A percentile compares a stretch with the other conserved stretches of the same genome.
phyloP scores from a whole-genome alignment of 2,888 invertebrate genomes.

The Stomorhina lunata region DNA sequence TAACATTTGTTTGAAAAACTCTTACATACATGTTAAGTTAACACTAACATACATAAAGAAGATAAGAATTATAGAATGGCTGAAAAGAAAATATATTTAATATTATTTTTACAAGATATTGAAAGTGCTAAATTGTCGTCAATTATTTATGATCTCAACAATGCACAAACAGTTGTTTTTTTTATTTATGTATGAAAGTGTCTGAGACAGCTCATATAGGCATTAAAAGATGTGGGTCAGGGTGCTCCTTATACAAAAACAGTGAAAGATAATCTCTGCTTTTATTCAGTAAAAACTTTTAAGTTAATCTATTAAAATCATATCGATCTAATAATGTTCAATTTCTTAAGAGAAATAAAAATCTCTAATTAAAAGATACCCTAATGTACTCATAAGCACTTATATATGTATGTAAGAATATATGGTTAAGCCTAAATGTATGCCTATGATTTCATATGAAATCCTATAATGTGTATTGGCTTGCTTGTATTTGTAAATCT shows the following conservation, averaged over 20 bases:
- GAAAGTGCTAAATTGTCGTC: constrained; percentile 59
- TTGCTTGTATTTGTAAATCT: neutral
- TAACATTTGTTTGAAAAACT: neutral
- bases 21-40: neutral
- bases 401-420: neutral
- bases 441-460: no score
- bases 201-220: neutral
- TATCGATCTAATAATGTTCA: no score
- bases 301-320: no score
- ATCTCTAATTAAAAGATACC: no score
- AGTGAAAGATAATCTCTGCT: no score
- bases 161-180: constrained; percentile 39
- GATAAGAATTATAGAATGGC: neutral
- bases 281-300: no score
- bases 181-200: constrained; percentile 7
- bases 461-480: neutral
- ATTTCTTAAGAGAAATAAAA: no score
- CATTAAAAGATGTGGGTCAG: no score
- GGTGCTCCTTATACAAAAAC: no score
- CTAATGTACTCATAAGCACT: no score
- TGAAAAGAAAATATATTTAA: neutral
- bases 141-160: constrained; percentile 61
- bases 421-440: constrained; percentile 1
- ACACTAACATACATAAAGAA: constrained; percentile 17
- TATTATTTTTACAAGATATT: constrained; percentile 52